A percentile compares a stretch with the other conserved stretches of the same genome.
Conservation (phyloP, 2,113 vertebrate species). For the Stercorarius parasiticus region DNA sequence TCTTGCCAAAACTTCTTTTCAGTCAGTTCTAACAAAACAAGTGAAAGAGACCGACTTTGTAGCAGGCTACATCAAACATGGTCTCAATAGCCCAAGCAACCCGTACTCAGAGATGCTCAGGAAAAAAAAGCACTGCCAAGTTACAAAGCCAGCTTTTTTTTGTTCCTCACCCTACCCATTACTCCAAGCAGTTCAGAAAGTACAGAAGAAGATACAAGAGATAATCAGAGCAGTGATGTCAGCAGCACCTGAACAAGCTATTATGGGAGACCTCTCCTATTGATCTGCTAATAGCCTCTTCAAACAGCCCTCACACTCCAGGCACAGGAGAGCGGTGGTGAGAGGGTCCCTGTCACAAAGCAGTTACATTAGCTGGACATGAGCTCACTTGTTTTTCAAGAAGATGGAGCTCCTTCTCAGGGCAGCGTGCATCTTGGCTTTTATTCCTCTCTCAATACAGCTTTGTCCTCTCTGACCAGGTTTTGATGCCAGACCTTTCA, state of each 20-base stretch:
- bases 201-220: conserved; percentile 6
- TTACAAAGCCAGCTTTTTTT: conserved; percentile 15
- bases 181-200: neutral
- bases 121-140: neutral
- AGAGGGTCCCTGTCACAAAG: conserved; percentile 52
- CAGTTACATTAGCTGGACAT: conserved; percentile 22
- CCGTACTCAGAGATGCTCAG: neutral
- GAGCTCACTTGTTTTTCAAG: conserved; percentile 45
- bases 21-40: neutral
- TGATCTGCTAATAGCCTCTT: conserved; percentile 66
- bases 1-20: neutral
- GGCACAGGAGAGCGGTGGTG: neutral
- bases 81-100: neutral
- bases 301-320: conserved; percentile 35
- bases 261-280: conserved; percentile 45
- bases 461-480: neutral
- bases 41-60: neutral
- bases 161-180: neutral
- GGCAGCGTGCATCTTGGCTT: neutral
- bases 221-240: conserved; percentile 44
- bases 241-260: conserved; percentile 31
- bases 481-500: neutral
- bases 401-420: conserved; percentile 26
- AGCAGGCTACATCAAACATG: neutral
- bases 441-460: neutral